Evolutionary conservation across 2,888 invertebrate species (phyloP).

Genomic region (Holacanthella duospinosa): DNA sequence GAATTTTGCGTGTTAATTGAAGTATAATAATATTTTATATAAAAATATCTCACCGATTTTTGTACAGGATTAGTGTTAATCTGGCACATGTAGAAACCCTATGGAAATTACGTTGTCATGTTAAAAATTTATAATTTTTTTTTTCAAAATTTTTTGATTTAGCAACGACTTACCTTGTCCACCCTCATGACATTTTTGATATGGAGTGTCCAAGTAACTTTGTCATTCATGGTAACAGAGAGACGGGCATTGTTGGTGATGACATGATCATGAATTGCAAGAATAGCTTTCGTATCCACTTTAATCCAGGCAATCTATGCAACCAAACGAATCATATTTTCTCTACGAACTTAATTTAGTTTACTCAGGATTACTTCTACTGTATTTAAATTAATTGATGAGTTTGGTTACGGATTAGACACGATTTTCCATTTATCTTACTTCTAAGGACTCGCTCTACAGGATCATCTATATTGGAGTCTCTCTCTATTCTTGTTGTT

Average conservation of each 20-base stretch:
- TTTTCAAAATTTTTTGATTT: not conserved
- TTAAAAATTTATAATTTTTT: too few species aligned
- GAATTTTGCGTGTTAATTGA: not conserved
- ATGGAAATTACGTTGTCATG: too few species aligned
- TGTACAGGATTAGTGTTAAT: conserved; percentile 90
- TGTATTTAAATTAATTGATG: conserved; percentile 17
- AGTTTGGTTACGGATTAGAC: conserved; percentile 11
- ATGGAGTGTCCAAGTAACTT: conserved; percentile 72
- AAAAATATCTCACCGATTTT: conserved; percentile 75
- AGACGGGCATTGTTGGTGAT: conserved; percentile 83
- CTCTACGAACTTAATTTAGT: not conserved
- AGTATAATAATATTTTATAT: too few species aligned
- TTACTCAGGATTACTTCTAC: not conserved
- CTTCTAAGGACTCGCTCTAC: too few species aligned
- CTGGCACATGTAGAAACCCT: conserved; percentile 69
- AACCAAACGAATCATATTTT: conserved; percentile 10
- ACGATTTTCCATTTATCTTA: conserved; percentile 3
- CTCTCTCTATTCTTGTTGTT: too few species aligned
- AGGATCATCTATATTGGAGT: too few species aligned
- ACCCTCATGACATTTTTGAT: conserved; percentile 73
- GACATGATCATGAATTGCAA: conserved; percentile 86
- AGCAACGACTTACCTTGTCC: conserved; percentile 47
- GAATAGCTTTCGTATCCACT: conserved; percentile 65
- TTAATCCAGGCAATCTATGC: conserved; percentile 85
- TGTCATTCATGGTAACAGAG: conserved; percentile 78